Evolutionary conservation across 2,113 vertebrate species (phyloP).

Genomic region (Gila orcuttii): DNA sequence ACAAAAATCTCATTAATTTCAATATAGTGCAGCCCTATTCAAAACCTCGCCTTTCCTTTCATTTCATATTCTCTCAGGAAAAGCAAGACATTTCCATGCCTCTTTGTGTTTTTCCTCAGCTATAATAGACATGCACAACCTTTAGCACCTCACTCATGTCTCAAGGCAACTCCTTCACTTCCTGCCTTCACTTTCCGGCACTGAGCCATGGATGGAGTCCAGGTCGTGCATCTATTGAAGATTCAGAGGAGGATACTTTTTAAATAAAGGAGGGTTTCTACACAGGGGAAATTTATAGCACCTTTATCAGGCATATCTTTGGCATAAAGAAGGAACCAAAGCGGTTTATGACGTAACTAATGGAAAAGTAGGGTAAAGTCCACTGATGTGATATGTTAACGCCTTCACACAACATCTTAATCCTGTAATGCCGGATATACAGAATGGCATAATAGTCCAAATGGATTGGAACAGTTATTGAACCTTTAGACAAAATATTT

Average conservation of each 20-base stretch:
- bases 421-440: background rate
- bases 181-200: background rate
- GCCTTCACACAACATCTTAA: background rate
- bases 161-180: constrained; percentile 7
- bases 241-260: no score
- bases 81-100: background rate
- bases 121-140: background rate
- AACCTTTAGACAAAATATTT: background rate
- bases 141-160: background rate
- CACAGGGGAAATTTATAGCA: background rate
- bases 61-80: background rate
- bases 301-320: background rate
- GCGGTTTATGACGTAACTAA: constrained; percentile 17
- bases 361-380: constrained; percentile 20
- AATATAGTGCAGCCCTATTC: no score
- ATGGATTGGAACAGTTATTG: background rate
- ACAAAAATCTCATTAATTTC: no score
- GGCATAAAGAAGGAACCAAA: background rate
- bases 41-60: constrained; percentile 10
- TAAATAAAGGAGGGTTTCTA: background rate
- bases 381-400: background rate
- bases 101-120: background rate
- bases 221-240: background rate
- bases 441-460: background rate
- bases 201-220: constrained; percentile 7